These are phyloP conservation scores for Cryptotermes secundus DNA, from an alignment of 1,140 invertebrate genomes.

Conservation along the genomic window DNA sequence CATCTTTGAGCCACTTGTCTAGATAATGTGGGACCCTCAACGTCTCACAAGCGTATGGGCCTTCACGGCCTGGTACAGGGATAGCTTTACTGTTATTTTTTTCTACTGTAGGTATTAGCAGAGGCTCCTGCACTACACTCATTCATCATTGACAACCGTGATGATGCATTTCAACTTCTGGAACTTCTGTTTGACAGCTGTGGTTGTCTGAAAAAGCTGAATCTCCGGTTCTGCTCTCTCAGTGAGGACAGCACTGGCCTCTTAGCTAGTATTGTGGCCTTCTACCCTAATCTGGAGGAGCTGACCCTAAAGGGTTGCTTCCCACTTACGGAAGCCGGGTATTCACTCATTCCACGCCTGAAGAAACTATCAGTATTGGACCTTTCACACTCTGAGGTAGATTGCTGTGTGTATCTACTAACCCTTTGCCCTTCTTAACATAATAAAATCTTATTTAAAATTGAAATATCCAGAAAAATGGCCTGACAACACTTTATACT, in stretches of 20 bases:
- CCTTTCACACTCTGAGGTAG: conserved; percentile 24
- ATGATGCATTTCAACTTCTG: background rate
- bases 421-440: too few relatives aligned
- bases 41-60: too few relatives aligned
- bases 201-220: background rate
- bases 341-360: background rate
- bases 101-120: background rate
- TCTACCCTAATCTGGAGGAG: background rate
- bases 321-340: background rate
- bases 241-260: background rate
- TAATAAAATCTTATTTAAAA: too few relatives aligned
- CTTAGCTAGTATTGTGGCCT: background rate
- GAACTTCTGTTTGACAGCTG: background rate
- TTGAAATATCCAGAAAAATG: too few relatives aligned
- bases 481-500: too few relatives aligned
- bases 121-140: background rate
- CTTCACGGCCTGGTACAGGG: too few relatives aligned
- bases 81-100: too few relatives aligned
- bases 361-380: background rate
- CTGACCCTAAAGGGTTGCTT: background rate
- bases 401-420: background rate
- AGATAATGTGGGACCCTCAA: too few relatives aligned
- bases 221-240: background rate
- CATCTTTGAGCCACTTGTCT: too few relatives aligned
- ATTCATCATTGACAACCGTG: background rate